Conservation (phyloP, 1,140 invertebrate genomes). For the Tyrophagus putrescentiae region DNA sequence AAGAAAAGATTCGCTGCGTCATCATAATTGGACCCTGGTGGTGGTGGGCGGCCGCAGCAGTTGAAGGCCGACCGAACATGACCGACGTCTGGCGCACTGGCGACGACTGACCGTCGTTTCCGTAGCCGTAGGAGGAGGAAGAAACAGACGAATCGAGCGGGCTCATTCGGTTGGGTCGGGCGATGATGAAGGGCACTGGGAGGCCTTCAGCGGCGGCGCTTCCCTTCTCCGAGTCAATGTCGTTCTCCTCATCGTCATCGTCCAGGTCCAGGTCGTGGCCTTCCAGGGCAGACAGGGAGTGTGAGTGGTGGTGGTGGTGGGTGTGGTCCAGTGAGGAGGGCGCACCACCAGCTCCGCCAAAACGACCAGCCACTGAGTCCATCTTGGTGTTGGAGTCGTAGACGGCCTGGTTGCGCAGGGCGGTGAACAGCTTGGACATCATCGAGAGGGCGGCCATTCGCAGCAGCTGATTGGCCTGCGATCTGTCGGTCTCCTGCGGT, state of each 20-base stretch:
- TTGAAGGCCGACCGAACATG: constrained; percentile 11
- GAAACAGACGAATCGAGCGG: not conserved
- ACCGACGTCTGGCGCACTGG: not conserved
- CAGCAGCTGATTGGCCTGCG: constrained; percentile 4
- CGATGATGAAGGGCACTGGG: not conserved
- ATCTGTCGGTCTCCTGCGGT: too few species aligned
- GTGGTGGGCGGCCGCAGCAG: not conserved
- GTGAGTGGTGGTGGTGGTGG: not conserved
- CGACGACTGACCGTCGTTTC: not conserved
- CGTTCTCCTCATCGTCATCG: not conserved
- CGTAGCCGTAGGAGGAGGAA: not conserved
- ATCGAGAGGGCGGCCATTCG: constrained; percentile 13
- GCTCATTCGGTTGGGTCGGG: constrained; percentile 5
- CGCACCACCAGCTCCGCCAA: not conserved
- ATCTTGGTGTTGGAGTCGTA: not conserved
- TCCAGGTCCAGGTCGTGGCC: not conserved
- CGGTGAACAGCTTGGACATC: constrained; percentile 14
- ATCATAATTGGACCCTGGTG: not conserved
- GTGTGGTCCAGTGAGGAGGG: not conserved
- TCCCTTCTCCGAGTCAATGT: not conserved
- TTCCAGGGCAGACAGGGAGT: not conserved
- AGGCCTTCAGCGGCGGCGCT: not conserved
- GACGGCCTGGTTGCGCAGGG: not conserved
- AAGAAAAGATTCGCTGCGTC: too few species aligned
- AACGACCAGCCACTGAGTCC: not conserved